These are phyloP conservation scores for Calvadosia cruxmelitensis DNA, from an alignment of 30 jellyfish, hydroid and myxozoan genomes.

Conservation along the genomic window DNA sequence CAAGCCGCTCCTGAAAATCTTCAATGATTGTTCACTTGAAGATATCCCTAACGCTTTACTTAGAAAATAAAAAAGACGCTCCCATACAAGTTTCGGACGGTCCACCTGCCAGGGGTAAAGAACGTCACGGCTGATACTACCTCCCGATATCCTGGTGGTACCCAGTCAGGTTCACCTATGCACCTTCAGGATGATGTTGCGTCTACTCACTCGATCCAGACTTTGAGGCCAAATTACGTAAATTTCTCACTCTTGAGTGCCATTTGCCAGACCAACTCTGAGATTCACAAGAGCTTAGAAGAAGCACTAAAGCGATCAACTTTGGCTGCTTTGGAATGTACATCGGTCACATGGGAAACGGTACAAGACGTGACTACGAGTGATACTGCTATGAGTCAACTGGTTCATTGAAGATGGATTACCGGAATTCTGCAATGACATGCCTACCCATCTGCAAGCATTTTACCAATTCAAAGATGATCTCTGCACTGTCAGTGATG, in stretches of 20 bases:
- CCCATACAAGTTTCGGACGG: slow-evolving; percentile 1
- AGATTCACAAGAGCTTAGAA: too few relatives aligned
- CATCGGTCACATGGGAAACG: slow-evolving; percentile 6
- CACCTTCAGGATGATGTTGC: slow-evolving; percentile 18
- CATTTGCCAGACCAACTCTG: too few relatives aligned
- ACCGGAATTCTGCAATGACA: slow-evolving; percentile 4
- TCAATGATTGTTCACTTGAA: slow-evolving; percentile 21
- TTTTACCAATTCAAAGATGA: slow-evolving; percentile 3
- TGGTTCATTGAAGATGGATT: not conserved
- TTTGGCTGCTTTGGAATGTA: too few relatives aligned
- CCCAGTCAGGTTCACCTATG: not conserved
- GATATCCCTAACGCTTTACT: slow-evolving; percentile 10
- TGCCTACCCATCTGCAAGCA: not conserved
- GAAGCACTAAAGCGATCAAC: too few relatives aligned
- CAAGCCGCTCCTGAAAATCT: slow-evolving; percentile 23
- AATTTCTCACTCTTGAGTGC: too few relatives aligned
- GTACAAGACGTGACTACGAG: slow-evolving; percentile 17
- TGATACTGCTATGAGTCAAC: not conserved
- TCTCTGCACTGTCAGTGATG: slow-evolving; percentile 8
- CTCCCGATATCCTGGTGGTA: slow-evolving; percentile 5
- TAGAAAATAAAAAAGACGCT: slow-evolving; percentile 16
- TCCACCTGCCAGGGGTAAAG: not conserved
- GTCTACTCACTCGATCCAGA: not conserved
- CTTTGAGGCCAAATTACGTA: not conserved
- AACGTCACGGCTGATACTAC: slow-evolving; percentile 2